Percentiles rank a stretch among this genome's conserved stretches.
Evolutionary conservation across 2,888 invertebrate species (phyloP).

Genomic region (Uloborus plumipes): DNA sequence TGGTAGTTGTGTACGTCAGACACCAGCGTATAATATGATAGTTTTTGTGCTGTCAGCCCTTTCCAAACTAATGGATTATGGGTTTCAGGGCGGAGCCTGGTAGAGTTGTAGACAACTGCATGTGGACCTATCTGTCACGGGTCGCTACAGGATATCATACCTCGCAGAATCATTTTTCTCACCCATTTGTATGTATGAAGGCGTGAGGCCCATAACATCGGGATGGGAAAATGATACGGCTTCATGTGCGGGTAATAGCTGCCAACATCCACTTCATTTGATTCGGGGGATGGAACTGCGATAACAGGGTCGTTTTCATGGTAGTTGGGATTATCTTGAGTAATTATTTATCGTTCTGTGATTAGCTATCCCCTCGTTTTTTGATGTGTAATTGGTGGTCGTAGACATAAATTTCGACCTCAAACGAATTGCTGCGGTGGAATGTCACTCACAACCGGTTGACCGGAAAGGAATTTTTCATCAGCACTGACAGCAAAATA

Average conservation of each 20-base stretch:
- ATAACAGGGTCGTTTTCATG: constrained; percentile 24
- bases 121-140: constrained; percentile 40
- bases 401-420: constrained; percentile 13
- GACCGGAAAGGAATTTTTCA: too few relatives aligned
- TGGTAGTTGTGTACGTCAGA: neutral
- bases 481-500: too few relatives aligned
- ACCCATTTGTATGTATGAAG: constrained; percentile 46
- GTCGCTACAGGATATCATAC: constrained; percentile 26
- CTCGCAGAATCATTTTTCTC: constrained; percentile 22
- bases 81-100: constrained; percentile 33
- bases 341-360: constrained; percentile 17
- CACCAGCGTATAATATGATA: constrained; percentile 10
- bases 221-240: neutral
- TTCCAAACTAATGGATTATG: constrained; percentile 29
- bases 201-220: constrained; percentile 7
- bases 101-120: constrained; percentile 15
- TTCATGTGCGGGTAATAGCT: neutral
- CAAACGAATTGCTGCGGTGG: too few relatives aligned
- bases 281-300: neutral
- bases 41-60: constrained; percentile 8
- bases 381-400: neutral
- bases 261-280: too few relatives aligned
- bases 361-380: neutral
- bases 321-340: constrained; percentile 11
- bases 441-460: too few relatives aligned